Evolutionary conservation across 92 coral and sea anemone species (phyloP).

Genomic region (Siderastrea siderea): DNA sequence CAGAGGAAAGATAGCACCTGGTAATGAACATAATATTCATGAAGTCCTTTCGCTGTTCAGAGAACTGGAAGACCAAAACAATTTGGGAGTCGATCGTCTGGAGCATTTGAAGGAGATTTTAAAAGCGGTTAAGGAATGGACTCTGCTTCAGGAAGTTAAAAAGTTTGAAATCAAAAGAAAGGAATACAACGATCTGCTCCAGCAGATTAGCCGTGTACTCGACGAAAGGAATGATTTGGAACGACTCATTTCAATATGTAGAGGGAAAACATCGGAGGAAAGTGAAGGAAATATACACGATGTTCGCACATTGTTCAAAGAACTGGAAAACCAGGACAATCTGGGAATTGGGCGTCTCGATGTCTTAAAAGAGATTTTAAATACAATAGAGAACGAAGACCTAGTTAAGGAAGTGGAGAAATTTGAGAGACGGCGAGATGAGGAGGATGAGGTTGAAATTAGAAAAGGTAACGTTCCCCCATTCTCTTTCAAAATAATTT

Average conservation of each 20-base stretch:
- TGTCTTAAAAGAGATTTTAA: not conserved
- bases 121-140: not conserved
- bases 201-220: not conserved
- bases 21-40: not conserved
- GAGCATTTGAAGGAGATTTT: not conserved
- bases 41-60: not conserved
- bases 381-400: not conserved
- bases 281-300: not conserved
- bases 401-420: not conserved
- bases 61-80: slow-evolving; percentile 10
- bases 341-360: slow-evolving; percentile 2
- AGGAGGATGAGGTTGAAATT: not conserved
- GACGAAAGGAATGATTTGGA: not conserved
- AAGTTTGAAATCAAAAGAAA: not conserved
- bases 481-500: too few relatives aligned
- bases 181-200: not conserved
- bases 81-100: not conserved
- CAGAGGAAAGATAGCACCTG: not conserved
- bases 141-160: not conserved
- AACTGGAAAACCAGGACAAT: not conserved
- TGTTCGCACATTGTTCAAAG: not conserved
- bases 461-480: not conserved
- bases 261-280: not conserved
- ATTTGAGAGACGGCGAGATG: not conserved
- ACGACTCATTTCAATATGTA: not conserved